phyloP scores from a whole-genome alignment of 2,888 invertebrate genomes.

The Emesis furor region DNA sequence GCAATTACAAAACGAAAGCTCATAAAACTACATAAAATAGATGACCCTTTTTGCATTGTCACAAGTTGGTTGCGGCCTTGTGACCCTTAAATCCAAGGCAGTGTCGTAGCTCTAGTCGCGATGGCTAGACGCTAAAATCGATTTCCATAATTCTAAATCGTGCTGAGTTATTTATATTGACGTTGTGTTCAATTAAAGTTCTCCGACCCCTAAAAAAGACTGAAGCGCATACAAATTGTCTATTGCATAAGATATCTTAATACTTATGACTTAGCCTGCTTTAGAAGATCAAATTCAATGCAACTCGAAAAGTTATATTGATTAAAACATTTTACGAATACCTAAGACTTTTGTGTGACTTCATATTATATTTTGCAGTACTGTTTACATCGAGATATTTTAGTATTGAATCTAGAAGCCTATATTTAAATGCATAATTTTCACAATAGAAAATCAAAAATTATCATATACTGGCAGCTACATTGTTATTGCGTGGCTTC shows the following conservation, averaged over 20 bases:
- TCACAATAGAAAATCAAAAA: too few relatives aligned
- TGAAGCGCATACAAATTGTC: background rate
- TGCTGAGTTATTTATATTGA: slow-evolving; percentile 6
- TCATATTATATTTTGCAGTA: too few relatives aligned
- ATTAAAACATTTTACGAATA: too few relatives aligned
- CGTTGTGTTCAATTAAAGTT: background rate
- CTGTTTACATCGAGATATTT: too few relatives aligned
- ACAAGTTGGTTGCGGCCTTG: slow-evolving; percentile 14
- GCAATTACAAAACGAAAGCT: background rate
- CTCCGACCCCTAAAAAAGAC: background rate
- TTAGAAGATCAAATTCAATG: background rate
- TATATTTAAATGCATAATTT: too few relatives aligned
- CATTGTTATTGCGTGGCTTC: too few relatives aligned
- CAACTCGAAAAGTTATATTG: background rate
- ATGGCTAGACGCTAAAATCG: slow-evolving; percentile 22
- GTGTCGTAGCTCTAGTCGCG: slow-evolving; percentile 11
- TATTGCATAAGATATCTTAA: background rate
- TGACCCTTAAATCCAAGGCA: slow-evolving; percentile 15
- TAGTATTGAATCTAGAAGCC: too few relatives aligned
- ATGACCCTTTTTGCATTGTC: slow-evolving; percentile 1
- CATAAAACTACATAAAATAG: background rate
- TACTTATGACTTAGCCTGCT: background rate
- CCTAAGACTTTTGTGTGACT: too few relatives aligned
- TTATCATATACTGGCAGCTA: too few relatives aligned
- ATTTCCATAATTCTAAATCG: slow-evolving; percentile 4